Percentiles rank a stretch among this genome's conserved stretches.
Evolutionary conservation across 2,797 vertebrate genomes (phyloP).

Genomic region (Schizopygopsis pylzovi): DNA sequence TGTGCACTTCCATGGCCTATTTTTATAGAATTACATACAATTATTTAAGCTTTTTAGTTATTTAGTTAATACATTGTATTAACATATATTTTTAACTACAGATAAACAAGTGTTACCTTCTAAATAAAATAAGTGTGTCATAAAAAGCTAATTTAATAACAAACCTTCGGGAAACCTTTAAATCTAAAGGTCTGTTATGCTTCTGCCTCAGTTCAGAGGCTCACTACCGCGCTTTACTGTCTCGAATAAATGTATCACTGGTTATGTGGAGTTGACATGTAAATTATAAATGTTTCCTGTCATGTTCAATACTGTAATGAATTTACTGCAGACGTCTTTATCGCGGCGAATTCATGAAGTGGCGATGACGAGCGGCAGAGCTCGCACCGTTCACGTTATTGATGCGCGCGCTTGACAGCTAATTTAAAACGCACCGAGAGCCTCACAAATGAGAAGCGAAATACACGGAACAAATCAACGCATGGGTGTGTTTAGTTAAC

Average conservation of each 20-base stretch:
- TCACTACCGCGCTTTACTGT: conserved; percentile 5
- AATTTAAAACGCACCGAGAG: conserved; percentile 45
- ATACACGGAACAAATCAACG: neutral
- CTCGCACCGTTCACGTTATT: conserved; percentile 51
- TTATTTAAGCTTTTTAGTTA: neutral
- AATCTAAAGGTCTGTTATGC: neutral
- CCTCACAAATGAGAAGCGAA: conserved; percentile 1
- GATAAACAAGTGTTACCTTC: neutral
- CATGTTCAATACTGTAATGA: conserved; percentile 55
- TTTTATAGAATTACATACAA: neutral
- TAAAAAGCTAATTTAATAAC: neutral
- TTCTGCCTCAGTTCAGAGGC: neutral
- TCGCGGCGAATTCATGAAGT: conserved; percentile 58
- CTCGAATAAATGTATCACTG: conserved; percentile 65
- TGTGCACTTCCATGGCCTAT: neutral
- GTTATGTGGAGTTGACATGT: conserved; percentile 73
- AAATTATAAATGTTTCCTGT: conserved; percentile 71
- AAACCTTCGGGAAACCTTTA: neutral
- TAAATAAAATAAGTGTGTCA: neutral
- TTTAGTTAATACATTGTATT: neutral
- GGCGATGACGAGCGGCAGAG: conserved; percentile 46
- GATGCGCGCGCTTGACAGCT: conserved; percentile 53
- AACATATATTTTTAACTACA: neutral
- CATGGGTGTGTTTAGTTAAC: neutral
- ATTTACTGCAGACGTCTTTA: conserved; percentile 58